Percentiles rank a stretch among this genome's conserved stretches.
Conservation (phyloP, 1,140 invertebrate species). For the Hormaphis cornu region DNA sequence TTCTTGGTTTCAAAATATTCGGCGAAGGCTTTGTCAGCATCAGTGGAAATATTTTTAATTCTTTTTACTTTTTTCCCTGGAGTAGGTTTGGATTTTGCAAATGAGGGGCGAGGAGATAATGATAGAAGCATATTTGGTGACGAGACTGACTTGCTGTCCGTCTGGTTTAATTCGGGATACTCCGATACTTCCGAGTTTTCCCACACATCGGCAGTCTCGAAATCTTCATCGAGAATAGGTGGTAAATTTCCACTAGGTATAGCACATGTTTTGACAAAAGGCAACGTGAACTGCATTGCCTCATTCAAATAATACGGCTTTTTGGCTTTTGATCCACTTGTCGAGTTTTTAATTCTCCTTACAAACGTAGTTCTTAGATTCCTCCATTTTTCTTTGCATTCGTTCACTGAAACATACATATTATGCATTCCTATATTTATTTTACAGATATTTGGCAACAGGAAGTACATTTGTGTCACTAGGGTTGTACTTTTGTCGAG, state of each 20-base stretch:
- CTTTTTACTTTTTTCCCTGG: not conserved
- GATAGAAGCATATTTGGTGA: not conserved
- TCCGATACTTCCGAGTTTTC: conserved; percentile 24
- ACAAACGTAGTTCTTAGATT: conserved; percentile 15
- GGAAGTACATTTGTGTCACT: not conserved
- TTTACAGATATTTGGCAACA: conserved; percentile 20
- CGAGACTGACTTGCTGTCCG: not conserved
- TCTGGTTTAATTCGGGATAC: not conserved
- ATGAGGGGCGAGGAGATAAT: not conserved
- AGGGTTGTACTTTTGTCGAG: not conserved
- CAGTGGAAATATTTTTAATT: not conserved
- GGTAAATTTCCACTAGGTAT: conserved; percentile 33
- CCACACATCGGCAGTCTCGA: conserved; percentile 9
- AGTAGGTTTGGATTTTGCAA: not conserved
- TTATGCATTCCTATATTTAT: not conserved
- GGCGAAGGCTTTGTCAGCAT: not conserved
- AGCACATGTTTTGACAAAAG: conserved; percentile 35
- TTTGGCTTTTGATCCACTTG: conserved; percentile 29
- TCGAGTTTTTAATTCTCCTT: not conserved
- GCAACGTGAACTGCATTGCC: conserved; percentile 35
- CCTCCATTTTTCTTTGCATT: conserved; percentile 23
- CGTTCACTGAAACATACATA: conserved; percentile 13
- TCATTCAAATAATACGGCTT: conserved; percentile 36
- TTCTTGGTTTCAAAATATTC: not conserved
- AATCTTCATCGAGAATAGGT: not conserved